Percentiles rank a stretch among this genome's conserved stretches.
phyloP scores from a whole-genome alignment of 2,113 vertebrate genomes.

The Craseonycteris thonglongyai region DNA sequence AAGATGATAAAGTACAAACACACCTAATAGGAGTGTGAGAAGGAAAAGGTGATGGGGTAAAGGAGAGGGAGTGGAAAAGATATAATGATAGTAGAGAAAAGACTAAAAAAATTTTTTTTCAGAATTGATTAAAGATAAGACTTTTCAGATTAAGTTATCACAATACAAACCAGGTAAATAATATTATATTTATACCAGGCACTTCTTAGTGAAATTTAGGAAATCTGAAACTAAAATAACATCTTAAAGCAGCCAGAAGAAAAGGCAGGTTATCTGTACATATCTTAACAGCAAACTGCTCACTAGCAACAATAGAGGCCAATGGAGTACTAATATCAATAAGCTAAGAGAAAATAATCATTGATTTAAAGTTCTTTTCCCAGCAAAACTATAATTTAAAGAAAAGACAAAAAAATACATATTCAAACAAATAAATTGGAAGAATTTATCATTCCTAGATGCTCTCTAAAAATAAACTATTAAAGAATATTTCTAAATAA shows the following conservation, averaged over 20 bases:
- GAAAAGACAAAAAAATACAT: neutral
- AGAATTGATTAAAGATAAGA: neutral
- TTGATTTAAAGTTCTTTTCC: neutral
- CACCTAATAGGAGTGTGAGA: neutral
- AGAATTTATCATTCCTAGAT: neutral
- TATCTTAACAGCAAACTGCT: neutral
- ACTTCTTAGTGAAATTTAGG: neutral
- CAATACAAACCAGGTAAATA: neutral
- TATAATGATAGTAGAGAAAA: neutral
- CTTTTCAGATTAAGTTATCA: neutral
- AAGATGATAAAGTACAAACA: neutral
- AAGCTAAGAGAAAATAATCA: neutral
- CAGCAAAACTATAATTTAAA: neutral
- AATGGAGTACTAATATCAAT: neutral
- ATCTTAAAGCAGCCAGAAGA: neutral
- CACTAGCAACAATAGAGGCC: neutral
- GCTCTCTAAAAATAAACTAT: neutral
- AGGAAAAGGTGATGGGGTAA: neutral
- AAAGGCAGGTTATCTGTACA: neutral
- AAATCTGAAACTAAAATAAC: neutral
- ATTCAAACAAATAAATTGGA: neutral
- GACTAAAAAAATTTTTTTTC: neutral
- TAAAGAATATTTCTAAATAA: neutral
- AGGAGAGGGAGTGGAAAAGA: neutral
- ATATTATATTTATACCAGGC: neutral